Evolutionary conservation across 2,888 invertebrate genomes (phyloP), one percentile per base, ranked within the genome.

Genomic region (Rotaria sp.): DNA sequence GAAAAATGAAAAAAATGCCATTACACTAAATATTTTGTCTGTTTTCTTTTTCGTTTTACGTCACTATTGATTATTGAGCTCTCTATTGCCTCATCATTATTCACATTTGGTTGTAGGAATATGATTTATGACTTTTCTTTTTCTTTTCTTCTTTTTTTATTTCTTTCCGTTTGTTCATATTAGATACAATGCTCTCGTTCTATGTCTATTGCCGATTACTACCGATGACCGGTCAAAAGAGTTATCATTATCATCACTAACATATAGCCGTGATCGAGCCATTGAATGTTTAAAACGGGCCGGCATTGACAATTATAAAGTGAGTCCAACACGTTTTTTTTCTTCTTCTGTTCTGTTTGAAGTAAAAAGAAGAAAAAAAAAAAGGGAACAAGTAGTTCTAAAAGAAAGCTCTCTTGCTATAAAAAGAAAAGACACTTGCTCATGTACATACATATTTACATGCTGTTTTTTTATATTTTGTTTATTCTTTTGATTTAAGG

Each of bases 401-500:
- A 85, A 45, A 38, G 86, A 26, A 52, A 84, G 50, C 38, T 74
- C 50, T 74, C 50, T 84, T 38, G 18, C 57, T 26, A 59, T 35
- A 67, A 67, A 67, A 35, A 67, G 35, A 35, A 35, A 35, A 35
- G 35, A 67, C 67, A 21, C 18, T 67, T 30, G 67, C 18, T 67
- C 35, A 35, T 67, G 30, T 67, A 15, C 67, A 18, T 15, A 5
- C 13, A 30, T 13, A 67, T 35, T 67, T 35, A 48, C 35, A 84
- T 74, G 74, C 45, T 50, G 45, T 50, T 50, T 50, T 84, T 41
- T 41, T 30, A 50, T 59, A 80, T 67, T 84, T 85, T 55, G 15
- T 85, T 59, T 45, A 52, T 86, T 57, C 85, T 41, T 86, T 57
- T 52, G 21, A 13, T 86, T 87, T 41, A 88, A 90, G 90, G 88